A percentile compares a stretch with the other conserved stretches of the same genome.
phyloP scores from a whole-genome alignment of 1,140 invertebrate species.

The Heliconius nattereri region DNA sequence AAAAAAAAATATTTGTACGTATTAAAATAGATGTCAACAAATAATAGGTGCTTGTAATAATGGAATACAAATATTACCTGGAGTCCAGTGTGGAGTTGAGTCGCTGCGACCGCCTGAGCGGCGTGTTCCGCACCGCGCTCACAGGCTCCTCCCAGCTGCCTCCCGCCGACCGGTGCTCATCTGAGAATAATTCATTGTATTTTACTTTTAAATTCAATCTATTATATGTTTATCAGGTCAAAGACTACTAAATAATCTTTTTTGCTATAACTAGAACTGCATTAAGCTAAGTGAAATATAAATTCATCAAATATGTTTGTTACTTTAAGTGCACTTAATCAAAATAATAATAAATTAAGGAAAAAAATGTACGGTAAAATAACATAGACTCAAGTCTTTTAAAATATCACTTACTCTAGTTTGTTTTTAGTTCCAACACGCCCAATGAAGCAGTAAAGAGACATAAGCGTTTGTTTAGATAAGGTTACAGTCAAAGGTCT shows the following conservation, averaged over 20 bases:
- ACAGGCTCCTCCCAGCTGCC: slow-evolving; percentile 79
- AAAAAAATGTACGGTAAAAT: background rate
- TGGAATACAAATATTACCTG: slow-evolving; percentile 49
- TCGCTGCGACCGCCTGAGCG: slow-evolving; percentile 69
- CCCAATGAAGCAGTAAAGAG: slow-evolving; percentile 9
- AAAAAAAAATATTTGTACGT: too few species aligned
- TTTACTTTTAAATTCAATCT: slow-evolving; percentile 11
- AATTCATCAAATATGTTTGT: background rate
- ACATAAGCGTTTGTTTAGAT: slow-evolving; percentile 8
- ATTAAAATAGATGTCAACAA: too few species aligned
- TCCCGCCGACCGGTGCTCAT: slow-evolving; percentile 77
- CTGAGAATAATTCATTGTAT: slow-evolving; percentile 43
- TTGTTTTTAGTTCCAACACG: background rate
- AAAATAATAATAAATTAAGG: background rate
- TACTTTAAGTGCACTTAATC: background rate
- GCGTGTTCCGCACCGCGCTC: slow-evolving; percentile 72
- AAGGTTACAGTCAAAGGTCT: slow-evolving; percentile 15
- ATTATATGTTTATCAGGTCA: slow-evolving; percentile 11
- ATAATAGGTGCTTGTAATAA: too few species aligned
- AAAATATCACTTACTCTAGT: slow-evolving; percentile 7
- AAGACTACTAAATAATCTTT: background rate
- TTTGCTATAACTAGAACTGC: background rate
- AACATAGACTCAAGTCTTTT: background rate
- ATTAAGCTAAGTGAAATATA: background rate
- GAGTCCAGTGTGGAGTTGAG: slow-evolving; percentile 77